Conservation (phyloP, 2,113 vertebrate genomes). For the Dipodomys stephensi region DNA sequence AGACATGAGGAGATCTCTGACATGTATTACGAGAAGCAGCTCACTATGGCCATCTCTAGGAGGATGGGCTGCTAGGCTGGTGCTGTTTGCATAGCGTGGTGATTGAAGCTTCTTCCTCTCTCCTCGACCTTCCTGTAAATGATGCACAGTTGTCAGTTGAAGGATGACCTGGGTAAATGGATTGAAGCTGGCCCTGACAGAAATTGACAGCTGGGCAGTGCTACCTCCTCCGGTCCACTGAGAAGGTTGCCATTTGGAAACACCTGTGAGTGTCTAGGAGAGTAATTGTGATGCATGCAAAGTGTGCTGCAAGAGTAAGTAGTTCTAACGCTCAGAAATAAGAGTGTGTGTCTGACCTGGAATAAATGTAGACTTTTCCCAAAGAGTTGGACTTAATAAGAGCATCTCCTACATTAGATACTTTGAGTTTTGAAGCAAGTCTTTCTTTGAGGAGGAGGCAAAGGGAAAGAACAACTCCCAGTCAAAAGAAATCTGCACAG, state of each 20-base stretch:
- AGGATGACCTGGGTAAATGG: rapidly evolving
- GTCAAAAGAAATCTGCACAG: too few relatives aligned
- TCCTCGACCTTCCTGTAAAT: too few relatives aligned
- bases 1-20: too few relatives aligned
- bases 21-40: too few relatives aligned
- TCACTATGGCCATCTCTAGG: not conserved
- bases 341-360: not conserved
- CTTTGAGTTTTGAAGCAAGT: not conserved
- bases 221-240: rapidly evolving
- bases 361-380: not conserved
- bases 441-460: not conserved
- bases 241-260: not conserved
- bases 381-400: not conserved
- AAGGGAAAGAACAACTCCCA: not conserved
- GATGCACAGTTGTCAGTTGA: not conserved
- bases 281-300: not conserved
- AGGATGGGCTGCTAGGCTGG: too few relatives aligned
- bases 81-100: rapidly evolving
- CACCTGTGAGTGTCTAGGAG: not conserved
- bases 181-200: not conserved
- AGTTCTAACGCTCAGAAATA: not conserved
- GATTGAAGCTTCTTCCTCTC: not conserved
- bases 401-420: not conserved
- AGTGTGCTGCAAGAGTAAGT: not conserved
- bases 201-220: not conserved